Evolutionary conservation across 2,888 invertebrate species (phyloP).

Genomic region (Galeruca laticollis): DNA sequence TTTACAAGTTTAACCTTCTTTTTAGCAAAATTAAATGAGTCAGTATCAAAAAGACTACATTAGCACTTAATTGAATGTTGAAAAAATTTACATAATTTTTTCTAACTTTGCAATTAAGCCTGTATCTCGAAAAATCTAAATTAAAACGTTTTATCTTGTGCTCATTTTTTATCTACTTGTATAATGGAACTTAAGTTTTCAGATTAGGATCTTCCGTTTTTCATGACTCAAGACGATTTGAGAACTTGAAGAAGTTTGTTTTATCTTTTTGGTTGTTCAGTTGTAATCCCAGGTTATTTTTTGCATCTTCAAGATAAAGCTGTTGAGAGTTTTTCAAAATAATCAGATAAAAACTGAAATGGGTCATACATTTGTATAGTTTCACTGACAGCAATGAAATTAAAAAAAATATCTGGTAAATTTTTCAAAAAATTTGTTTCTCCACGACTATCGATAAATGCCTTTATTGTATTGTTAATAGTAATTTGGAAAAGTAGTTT

Average conservation of each 20-base stretch:
- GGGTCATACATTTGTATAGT: too few species aligned
- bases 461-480: too few species aligned
- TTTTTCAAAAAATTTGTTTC: too few species aligned
- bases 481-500: too few species aligned
- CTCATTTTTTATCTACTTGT: slow-evolving; percentile 21
- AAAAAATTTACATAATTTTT: slow-evolving; percentile 20
- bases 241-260: slow-evolving; percentile 26
- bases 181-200: slow-evolving; percentile 19
- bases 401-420: too few species aligned
- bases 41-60: too few species aligned
- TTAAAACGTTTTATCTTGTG: slow-evolving; percentile 25
- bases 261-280: slow-evolving; percentile 25
- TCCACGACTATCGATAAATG: too few species aligned
- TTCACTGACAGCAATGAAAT: too few species aligned
- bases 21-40: too few species aligned
- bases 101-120: slow-evolving; percentile 32
- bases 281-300: slow-evolving; percentile 21
- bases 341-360: not conserved
- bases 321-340: not conserved
- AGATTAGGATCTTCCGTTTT: slow-evolving; percentile 32
- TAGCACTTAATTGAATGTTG: too few species aligned
- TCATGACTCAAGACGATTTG: slow-evolving; percentile 19
- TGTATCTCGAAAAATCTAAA: slow-evolving; percentile 29
- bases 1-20: too few species aligned
- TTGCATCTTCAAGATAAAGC: not conserved